Conservation (phyloP, 2,797 vertebrate genomes). For the Lepilemur ruficaudatus region DNA sequence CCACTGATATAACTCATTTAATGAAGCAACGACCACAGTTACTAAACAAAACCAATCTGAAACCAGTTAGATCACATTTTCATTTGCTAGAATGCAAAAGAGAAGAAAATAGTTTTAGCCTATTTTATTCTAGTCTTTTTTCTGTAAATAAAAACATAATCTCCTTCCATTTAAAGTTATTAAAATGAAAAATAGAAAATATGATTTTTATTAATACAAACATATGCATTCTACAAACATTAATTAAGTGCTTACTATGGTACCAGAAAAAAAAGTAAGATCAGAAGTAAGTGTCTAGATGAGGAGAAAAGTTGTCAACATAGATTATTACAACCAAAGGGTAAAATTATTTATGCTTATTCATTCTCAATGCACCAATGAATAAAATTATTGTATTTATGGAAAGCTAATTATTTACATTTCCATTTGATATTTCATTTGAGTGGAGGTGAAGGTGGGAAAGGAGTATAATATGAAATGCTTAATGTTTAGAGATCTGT, state of each 20-base stretch:
- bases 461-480: background rate
- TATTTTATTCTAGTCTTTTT: background rate
- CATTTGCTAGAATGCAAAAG: background rate
- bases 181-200: background rate
- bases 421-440: slow-evolving; percentile 1
- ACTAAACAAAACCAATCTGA: background rate
- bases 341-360: background rate
- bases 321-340: background rate
- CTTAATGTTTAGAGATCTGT: background rate
- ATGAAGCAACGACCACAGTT: background rate
- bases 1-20: background rate
- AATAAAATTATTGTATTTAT: slow-evolving; percentile 9
- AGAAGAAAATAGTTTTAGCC: background rate
- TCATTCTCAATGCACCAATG: background rate
- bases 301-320: background rate
- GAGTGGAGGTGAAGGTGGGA: background rate
- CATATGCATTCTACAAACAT: background rate
- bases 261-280: background rate
- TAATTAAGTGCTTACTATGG: background rate
- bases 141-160: slow-evolving; percentile 5
- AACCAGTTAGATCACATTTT: background rate
- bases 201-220: slow-evolving; percentile 20
- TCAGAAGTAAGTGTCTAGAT: background rate
- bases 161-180: background rate
- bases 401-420: slow-evolving; percentile 10